phyloP scores from a whole-genome alignment of 2,113 vertebrate genomes.

The Poeciliopsis turrubarensis region DNA sequence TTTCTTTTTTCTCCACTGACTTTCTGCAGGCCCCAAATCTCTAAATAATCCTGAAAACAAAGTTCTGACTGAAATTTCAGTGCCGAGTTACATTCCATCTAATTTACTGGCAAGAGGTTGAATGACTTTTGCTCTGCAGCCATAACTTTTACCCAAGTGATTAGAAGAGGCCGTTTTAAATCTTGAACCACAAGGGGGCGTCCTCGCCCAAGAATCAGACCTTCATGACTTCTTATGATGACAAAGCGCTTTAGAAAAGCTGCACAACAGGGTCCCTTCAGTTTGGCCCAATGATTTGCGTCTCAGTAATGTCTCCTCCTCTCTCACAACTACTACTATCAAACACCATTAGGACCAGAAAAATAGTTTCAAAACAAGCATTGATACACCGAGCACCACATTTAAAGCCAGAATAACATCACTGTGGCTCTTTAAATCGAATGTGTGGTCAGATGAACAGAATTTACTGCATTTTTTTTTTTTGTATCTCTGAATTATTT shows the following conservation, averaged over 20 bases:
- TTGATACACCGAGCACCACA: too few species aligned
- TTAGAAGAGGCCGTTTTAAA: background rate
- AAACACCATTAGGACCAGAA: too few species aligned
- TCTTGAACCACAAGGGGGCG: conserved; percentile 53
- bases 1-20: too few species aligned
- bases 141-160: too few species aligned
- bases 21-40: too few species aligned
- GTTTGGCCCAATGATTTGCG: background rate
- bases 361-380: too few species aligned
- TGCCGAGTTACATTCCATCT: background rate
- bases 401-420: background rate
- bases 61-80: background rate
- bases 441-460: background rate
- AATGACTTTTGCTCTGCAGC: background rate
- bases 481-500: background rate
- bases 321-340: too few species aligned
- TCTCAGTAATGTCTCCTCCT: background rate
- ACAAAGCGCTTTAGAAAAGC: conserved; percentile 5
- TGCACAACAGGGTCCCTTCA: background rate
- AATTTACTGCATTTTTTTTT: background rate
- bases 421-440: background rate
- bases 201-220: conserved; percentile 18
- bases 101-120: background rate
- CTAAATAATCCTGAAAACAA: too few species aligned
- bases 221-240: conserved; percentile 1